Evolutionary conservation across 2,888 invertebrate species (phyloP).

Genomic region (Euzophera pinguis): DNA sequence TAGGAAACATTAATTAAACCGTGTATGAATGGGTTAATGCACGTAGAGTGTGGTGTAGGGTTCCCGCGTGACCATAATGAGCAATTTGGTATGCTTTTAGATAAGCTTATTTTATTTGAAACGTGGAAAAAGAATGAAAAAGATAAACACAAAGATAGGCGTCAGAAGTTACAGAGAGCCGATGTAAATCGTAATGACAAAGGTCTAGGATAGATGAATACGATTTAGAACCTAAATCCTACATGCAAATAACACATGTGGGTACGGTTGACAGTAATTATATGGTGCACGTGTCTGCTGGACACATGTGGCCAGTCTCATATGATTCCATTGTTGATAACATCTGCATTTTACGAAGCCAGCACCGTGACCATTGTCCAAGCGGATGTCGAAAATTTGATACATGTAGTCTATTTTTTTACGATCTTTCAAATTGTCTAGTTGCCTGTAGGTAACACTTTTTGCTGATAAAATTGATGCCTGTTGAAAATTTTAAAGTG

Average conservation of each 20-base stretch:
- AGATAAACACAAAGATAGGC: too few species aligned
- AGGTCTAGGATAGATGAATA: too few species aligned
- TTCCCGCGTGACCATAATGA: background rate
- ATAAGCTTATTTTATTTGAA: background rate
- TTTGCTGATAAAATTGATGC: background rate
- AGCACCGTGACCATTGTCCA: slow-evolving; percentile 1
- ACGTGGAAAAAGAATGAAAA: background rate
- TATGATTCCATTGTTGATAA: slow-evolving; percentile 43
- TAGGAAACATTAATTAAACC: slow-evolving; percentile 58
- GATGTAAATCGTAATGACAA: too few species aligned
- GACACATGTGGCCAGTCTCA: slow-evolving; percentile 33
- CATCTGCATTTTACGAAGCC: slow-evolving; percentile 25
- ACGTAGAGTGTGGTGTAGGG: background rate
- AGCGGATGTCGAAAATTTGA: background rate
- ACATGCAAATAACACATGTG: too few species aligned
- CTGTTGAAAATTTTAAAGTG: too few species aligned
- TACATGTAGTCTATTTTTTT: background rate
- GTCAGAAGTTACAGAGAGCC: too few species aligned
- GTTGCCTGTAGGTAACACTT: background rate
- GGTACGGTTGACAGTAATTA: background rate
- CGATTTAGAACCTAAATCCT: too few species aligned
- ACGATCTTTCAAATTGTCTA: too few species aligned
- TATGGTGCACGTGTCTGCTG: slow-evolving; percentile 25
- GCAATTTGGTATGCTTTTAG: background rate
- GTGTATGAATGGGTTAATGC: slow-evolving; percentile 16